phyloP scores from a whole-genome alignment of 2,888 invertebrate genomes.

The Pimpla rufipes region DNA sequence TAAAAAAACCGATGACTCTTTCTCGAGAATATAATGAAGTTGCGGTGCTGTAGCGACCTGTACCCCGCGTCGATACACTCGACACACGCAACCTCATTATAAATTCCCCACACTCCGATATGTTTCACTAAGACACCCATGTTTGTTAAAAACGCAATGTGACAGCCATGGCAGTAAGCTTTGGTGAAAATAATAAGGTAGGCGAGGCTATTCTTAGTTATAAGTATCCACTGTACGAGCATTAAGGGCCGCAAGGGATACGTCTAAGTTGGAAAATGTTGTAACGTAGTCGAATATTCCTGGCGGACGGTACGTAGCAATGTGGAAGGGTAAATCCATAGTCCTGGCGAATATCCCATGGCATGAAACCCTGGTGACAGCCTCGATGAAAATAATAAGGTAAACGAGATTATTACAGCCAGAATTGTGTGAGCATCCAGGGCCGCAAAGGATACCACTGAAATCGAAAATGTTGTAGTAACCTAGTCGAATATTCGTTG shows the following conservation, averaged over 20 bases:
- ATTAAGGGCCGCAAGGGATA: too few species aligned
- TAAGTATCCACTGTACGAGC: not conserved
- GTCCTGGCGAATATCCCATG: too few species aligned
- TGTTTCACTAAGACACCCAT: conserved; percentile 6
- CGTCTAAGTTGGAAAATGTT: not conserved
- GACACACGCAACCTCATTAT: conserved; percentile 22
- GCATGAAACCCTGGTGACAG: too few species aligned
- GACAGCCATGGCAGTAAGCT: not conserved
- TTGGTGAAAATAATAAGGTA: not conserved
- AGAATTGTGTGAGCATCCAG: not conserved
- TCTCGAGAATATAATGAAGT: conserved; percentile 66
- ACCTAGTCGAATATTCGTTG: conserved; percentile 44
- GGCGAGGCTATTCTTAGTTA: not conserved
- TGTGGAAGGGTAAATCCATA: too few species aligned
- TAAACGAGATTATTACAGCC: not conserved
- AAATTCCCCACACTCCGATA: conserved; percentile 2
- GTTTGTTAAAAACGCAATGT: not conserved
- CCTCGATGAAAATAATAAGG: too few species aligned
- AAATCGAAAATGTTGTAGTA: conserved; percentile 9
- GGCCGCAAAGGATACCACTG: not conserved
- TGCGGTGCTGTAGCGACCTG: conserved; percentile 41
- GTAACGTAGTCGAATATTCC: too few species aligned
- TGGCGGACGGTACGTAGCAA: too few species aligned
- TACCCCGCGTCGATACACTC: conserved; percentile 51
- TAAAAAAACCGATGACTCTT: conserved; percentile 61